Base-by-base conservation (phyloP, 2,113 vertebrate genomes). In the Salvator merianae region DNA sequence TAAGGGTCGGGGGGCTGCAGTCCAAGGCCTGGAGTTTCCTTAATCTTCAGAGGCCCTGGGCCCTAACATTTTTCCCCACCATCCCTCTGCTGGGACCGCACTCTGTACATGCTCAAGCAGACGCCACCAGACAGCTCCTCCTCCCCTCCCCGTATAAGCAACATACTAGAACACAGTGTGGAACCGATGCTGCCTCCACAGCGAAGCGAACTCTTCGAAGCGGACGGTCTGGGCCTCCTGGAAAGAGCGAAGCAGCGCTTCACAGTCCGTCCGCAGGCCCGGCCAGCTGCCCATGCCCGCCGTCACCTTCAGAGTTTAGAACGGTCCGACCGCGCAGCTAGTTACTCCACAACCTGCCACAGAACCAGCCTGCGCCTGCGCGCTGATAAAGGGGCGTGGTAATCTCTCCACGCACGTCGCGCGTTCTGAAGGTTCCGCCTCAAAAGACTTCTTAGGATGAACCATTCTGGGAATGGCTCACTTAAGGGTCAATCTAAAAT, bases 131-230 rank as follows among this genome's bases (percentile, higher is more conserved):
- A 22, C 47, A 50, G 47, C 47, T 7, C 6, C 47, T n/a, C n/a
- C n/a, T n/a, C 14, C 10, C 12, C 53, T 18, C 12, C 10, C 16
- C 10, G 53, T 55, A 5, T 16, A 55, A 55, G 14, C 53, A 7
- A 16, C 96, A 90, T 94, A 99, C 98, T 96, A 93, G 90, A 97
- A 99, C 38, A 99, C 92, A 70, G 95, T 92, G 18, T 95, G 94
- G 83, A 99, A 99, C 55, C 97, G 96, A 93, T 96, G 96, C 53
- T 96, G 95, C 87, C 93, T 96, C 98, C 98, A 99, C 40, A 98
- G 91, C 28, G 91, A 87, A 1, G 94, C 89, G 89, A 99, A 99
- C 13, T 92, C 89, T 93, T 99, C 96, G 88, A 97, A 99, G 24
- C 98, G 97, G 76, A 99, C 97, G 0, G 97, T 98, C 1, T 97